Evolutionary conservation across 2,888 invertebrate genomes (phyloP).

Genomic region (Oscheius sp.): DNA sequence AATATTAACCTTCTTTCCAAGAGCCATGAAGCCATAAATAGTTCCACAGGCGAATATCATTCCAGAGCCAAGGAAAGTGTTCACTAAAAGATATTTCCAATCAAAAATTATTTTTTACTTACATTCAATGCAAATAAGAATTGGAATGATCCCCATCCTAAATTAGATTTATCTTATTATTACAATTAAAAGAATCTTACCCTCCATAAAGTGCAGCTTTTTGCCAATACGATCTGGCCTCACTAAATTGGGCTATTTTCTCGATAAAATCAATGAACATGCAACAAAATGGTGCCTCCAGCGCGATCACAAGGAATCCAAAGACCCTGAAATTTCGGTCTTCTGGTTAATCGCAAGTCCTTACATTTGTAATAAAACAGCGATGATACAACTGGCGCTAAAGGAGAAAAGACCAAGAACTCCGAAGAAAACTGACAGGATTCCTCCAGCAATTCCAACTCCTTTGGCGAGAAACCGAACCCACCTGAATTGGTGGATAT

Average conservation of each 20-base stretch:
- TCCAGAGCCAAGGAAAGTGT: slow-evolving; percentile 86
- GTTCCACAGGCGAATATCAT: slow-evolving; percentile 87
- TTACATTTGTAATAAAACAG: slow-evolving; percentile 67
- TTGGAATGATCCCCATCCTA: slow-evolving; percentile 83
- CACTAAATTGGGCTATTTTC: slow-evolving; percentile 79
- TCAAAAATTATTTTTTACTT: too few relatives aligned
- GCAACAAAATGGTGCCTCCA: slow-evolving; percentile 97
- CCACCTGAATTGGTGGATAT: slow-evolving; percentile 50
- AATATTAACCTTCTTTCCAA: slow-evolving; percentile 82
- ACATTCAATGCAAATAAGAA: slow-evolving; percentile 82
- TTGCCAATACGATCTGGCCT: slow-evolving; percentile 66
- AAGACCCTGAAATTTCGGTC: slow-evolving; percentile 76
- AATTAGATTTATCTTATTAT: slow-evolving; percentile 27
- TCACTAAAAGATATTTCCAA: too few relatives aligned
- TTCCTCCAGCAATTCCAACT: slow-evolving; percentile 68
- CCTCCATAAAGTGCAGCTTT: slow-evolving; percentile 65
- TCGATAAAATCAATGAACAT: slow-evolving; percentile 93
- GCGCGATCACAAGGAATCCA: slow-evolving; percentile 85
- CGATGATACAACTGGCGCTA: slow-evolving; percentile 64
- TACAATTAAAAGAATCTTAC: slow-evolving; percentile 43
- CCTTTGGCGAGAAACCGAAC: slow-evolving; percentile 67
- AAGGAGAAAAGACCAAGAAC: slow-evolving; percentile 64
- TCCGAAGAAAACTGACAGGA: slow-evolving; percentile 68
- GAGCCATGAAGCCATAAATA: slow-evolving; percentile 90
- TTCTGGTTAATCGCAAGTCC: too few relatives aligned